Conservation (phyloP, 35 echinoderm and acorn worm genomes). For the Heliocidaris tuberculata region DNA sequence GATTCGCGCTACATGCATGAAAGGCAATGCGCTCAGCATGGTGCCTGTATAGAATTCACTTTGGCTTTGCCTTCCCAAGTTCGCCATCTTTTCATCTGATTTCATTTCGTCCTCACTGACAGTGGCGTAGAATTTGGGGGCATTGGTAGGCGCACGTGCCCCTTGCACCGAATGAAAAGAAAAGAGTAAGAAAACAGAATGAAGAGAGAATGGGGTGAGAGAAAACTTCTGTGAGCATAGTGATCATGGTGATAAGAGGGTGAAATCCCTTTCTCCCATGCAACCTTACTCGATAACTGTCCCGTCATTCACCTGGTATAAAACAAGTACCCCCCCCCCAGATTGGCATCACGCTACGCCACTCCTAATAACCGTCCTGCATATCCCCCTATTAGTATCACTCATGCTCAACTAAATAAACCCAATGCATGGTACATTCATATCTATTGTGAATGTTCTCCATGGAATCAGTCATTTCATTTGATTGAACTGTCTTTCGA, state of each 20-base stretch:
- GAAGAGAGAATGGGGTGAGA: not conserved
- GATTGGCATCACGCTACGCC: not conserved
- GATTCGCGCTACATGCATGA: not conserved
- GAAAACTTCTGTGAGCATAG: no score
- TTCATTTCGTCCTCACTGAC: not conserved
- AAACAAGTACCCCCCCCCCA: not conserved
- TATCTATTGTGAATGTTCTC: not conserved
- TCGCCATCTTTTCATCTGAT: not conserved
- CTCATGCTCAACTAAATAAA: not conserved
- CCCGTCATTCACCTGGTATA: not conserved
- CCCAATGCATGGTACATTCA: not conserved
- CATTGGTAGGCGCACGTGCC: not conserved
- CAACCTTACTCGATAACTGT: not conserved
- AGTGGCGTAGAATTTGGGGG: not conserved
- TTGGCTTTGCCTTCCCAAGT: not conserved
- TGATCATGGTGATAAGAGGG: no score
- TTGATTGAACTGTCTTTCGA: not conserved
- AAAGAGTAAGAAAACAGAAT: not conserved
- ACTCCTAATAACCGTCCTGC: not conserved
- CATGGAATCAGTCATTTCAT: not conserved
- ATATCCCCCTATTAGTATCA: not conserved
- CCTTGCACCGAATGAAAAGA: not conserved
- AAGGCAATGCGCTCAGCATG: not conserved
- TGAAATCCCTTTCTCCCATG: no score
- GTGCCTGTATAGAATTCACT: not conserved